Evolutionary conservation across 2,888 invertebrate species (phyloP).

Genomic region (Apotomis capreana): DNA sequence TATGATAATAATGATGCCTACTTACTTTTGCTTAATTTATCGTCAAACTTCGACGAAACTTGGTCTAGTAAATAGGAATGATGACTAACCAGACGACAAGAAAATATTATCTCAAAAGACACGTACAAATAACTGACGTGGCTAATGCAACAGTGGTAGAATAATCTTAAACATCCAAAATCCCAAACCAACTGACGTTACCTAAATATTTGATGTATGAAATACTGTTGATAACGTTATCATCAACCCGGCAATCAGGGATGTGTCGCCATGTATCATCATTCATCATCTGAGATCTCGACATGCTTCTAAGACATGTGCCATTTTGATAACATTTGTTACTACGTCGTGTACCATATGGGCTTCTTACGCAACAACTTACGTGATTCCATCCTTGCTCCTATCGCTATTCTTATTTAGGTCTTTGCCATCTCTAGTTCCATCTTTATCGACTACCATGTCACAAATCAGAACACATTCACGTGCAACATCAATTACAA

Average conservation of each 20-base stretch:
- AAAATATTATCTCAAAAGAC: slow-evolving; percentile 20
- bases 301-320: slow-evolving; percentile 60
- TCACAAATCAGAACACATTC: slow-evolving; percentile 42
- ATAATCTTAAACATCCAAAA: slow-evolving; percentile 32
- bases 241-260: slow-evolving; percentile 58
- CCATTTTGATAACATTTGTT: slow-evolving; percentile 63
- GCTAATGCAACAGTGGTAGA: slow-evolving; percentile 20
- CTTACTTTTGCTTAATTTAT: slow-evolving; percentile 11
- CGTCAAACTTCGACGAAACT: neutral
- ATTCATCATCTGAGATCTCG: slow-evolving; percentile 73
- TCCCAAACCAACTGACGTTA: slow-evolving; percentile 40
- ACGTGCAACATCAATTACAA: slow-evolving; percentile 45
- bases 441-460: slow-evolving; percentile 7
- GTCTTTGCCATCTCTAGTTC: slow-evolving; percentile 21
- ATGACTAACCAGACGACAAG: slow-evolving; percentile 22
- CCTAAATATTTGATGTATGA: slow-evolving; percentile 44
- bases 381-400: slow-evolving; percentile 20
- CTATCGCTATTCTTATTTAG: slow-evolving; percentile 19
- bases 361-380: slow-evolving; percentile 49
- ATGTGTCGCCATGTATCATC: slow-evolving; percentile 68
- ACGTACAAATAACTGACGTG: slow-evolving; percentile 20
- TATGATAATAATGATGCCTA: neutral
- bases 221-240: slow-evolving; percentile 57
- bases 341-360: slow-evolving; percentile 49
- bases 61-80: neutral